Evolutionary conservation across 1,140 invertebrate species (phyloP).

Genomic region (Berghia stephanieae): DNA sequence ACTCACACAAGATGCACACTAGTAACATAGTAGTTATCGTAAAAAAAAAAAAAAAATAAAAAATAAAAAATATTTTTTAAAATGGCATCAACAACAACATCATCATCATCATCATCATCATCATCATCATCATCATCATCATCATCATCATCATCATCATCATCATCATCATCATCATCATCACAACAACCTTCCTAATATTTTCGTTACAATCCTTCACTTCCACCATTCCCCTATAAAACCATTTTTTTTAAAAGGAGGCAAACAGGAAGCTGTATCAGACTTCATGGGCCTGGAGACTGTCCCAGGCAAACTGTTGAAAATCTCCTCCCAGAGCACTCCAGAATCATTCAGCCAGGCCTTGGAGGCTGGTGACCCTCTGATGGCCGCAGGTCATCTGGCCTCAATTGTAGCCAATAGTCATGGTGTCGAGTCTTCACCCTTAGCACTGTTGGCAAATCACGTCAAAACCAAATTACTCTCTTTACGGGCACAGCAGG

Average conservation of each 20-base stretch:
- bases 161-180: too few species aligned
- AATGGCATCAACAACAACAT: too few species aligned
- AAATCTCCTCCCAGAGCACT: slow-evolving; percentile 48
- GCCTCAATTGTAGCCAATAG: slow-evolving; percentile 54
- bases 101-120: too few species aligned
- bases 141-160: too few species aligned
- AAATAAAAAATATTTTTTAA: too few species aligned
- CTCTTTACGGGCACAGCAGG: slow-evolving; percentile 42
- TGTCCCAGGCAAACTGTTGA: slow-evolving; percentile 54
- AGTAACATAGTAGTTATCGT: too few species aligned
- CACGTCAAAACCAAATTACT: slow-evolving; percentile 54
- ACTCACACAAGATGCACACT: too few species aligned
- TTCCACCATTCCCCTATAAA: too few species aligned
- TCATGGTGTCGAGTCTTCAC: slow-evolving; percentile 53
- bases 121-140: too few species aligned
- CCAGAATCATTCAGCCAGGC: slow-evolving; percentile 48
- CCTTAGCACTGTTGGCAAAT: slow-evolving; percentile 56
- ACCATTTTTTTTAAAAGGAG: slow-evolving; percentile 42
- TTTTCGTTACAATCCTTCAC: too few species aligned
- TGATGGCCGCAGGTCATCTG: slow-evolving; percentile 52
- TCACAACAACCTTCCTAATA: too few species aligned
- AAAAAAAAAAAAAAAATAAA: too few species aligned
- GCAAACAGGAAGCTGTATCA: slow-evolving; percentile 44
- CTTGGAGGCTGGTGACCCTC: slow-evolving; percentile 36
- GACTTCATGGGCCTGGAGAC: slow-evolving; percentile 58